These are phyloP conservation scores for Phrynocephalus guinanensis DNA, from an alignment of 2,797 vertebrate species.

Conservation along the genomic window DNA sequence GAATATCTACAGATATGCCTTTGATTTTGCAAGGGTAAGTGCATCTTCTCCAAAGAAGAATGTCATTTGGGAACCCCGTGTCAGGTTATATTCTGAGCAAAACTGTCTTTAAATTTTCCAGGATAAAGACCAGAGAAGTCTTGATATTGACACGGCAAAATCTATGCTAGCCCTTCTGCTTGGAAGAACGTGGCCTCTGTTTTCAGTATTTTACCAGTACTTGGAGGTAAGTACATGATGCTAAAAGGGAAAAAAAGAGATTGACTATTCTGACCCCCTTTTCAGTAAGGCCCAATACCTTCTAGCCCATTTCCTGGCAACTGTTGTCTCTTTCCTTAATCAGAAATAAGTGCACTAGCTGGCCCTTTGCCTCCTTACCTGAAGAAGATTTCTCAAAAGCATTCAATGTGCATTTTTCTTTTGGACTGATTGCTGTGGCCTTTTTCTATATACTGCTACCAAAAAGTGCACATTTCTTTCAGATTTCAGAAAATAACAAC, in stretches of 20 bases:
- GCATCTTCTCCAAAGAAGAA: constrained; percentile 12
- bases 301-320: not conserved
- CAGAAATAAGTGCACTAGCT: not conserved
- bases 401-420: not conserved
- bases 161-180: constrained; percentile 94
- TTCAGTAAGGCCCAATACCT: not conserved
- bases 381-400: not conserved
- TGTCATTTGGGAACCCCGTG: not conserved
- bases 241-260: not conserved
- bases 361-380: not conserved
- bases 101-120: constrained; percentile 66
- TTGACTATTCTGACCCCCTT: not conserved
- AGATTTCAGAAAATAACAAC: not conserved
- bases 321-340: not conserved
- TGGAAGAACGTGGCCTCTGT: constrained; percentile 93
- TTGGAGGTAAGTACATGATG: constrained; percentile 85
- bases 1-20: constrained; percentile 98
- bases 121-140: constrained; percentile 96
- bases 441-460: not conserved
- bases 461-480: not conserved
- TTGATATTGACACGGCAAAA: constrained; percentile 96
- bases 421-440: not conserved
- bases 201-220: constrained; percentile 94
- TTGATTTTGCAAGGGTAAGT: constrained; percentile 96
- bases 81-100: constrained; percentile 45